Evolutionary conservation across 2,888 invertebrate species (phyloP).

Genomic region (Platerodrilus igneus): DNA sequence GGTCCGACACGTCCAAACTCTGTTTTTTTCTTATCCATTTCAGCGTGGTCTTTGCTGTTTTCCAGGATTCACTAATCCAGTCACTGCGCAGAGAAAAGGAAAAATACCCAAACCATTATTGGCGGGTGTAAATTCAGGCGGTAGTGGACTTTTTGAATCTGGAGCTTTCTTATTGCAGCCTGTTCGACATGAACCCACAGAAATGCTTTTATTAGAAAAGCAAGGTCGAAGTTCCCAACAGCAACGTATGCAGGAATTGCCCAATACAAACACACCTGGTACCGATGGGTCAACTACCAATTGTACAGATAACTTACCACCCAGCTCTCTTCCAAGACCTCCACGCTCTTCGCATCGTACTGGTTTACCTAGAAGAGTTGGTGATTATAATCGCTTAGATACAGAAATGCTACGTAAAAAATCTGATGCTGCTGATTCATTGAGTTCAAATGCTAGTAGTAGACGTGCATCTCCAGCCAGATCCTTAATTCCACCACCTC

Average conservation of each 20-base stretch:
- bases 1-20: constrained; percentile 49
- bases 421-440: constrained; percentile 43
- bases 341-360: constrained; percentile 54
- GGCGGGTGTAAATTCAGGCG: constrained; percentile 56
- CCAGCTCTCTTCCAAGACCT: constrained; percentile 68
- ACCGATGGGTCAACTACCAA: constrained; percentile 33
- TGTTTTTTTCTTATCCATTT: constrained; percentile 56
- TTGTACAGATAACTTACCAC: constrained; percentile 60
- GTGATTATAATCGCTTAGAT: constrained; percentile 64
- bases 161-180: constrained; percentile 36
- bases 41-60: constrained; percentile 83
- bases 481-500: constrained; percentile 52
- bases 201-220: constrained; percentile 69
- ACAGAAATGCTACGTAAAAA: constrained; percentile 48
- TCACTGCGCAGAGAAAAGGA: constrained; percentile 70
- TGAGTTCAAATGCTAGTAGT: constrained; percentile 45
- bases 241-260: constrained; percentile 58
- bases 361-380: constrained; percentile 50
- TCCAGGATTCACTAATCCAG: constrained; percentile 75
- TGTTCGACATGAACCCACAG: constrained; percentile 54
- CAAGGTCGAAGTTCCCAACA: constrained; percentile 74
- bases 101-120: constrained; percentile 71
- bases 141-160: constrained; percentile 33
- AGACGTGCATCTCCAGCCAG: constrained; percentile 49
- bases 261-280: constrained; percentile 25